Evolutionary conservation across 2,113 vertebrate species (phyloP).

Genomic region (Bothrops jararaca): DNA sequence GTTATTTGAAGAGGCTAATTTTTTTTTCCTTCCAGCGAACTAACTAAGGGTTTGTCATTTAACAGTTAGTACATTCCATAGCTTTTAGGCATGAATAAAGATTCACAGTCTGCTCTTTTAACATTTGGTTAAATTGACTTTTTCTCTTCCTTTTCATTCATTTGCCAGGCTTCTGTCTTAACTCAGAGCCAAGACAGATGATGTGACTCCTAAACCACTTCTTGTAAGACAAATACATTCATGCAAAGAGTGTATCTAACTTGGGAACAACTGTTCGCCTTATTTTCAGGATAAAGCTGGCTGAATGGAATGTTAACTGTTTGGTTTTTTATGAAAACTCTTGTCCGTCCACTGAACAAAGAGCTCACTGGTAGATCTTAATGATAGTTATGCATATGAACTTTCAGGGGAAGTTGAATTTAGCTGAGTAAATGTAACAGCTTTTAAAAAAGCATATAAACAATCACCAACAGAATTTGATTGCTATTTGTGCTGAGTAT

Average conservation of each 20-base stretch:
- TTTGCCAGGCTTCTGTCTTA: slow-evolving; percentile 4
- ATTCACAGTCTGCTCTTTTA: slow-evolving; percentile 44
- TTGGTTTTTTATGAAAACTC: neutral
- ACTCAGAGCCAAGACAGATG: neutral
- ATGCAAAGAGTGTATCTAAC: neutral
- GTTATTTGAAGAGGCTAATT: slow-evolving; percentile 20
- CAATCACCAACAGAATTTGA: neutral
- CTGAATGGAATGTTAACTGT: neutral
- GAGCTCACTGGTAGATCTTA: neutral
- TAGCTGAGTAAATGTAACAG: neutral
- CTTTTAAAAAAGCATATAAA: neutral
- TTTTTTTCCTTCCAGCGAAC: slow-evolving; percentile 22
- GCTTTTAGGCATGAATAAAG: slow-evolving; percentile 52
- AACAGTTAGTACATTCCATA: slow-evolving; percentile 43
- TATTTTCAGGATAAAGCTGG: neutral
- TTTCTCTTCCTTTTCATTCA: slow-evolving; percentile 16
- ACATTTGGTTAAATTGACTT: slow-evolving; percentile 16
- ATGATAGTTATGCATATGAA: neutral
- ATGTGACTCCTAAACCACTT: neutral
- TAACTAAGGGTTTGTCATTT: slow-evolving; percentile 40
- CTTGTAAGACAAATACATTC: neutral
- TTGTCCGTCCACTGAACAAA: neutral
- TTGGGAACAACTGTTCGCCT: neutral
- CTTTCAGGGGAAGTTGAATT: neutral
- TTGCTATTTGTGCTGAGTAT: neutral